A percentile compares a stretch with the other conserved stretches of the same genome.
phyloP scores from a whole-genome alignment of 2,888 invertebrate species.

The Drosophila putrida region DNA sequence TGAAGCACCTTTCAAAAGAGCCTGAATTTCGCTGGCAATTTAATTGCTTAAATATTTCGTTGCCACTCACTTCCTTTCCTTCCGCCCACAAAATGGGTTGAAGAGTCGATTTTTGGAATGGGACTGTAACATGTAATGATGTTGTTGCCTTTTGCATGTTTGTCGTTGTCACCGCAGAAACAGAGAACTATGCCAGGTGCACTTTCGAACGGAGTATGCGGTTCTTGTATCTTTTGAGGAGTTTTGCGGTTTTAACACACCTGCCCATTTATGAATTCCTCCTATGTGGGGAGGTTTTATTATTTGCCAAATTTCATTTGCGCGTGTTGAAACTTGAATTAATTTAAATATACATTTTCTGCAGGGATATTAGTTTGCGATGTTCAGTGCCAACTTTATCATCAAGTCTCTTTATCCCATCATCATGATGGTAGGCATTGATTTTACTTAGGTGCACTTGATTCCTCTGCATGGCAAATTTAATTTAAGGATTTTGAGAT shows the following conservation, averaged over 20 bases:
- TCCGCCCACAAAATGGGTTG: not conserved
- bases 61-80: conserved; percentile 31
- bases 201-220: conserved; percentile 25
- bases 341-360: not conserved
- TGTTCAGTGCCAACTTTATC: not conserved
- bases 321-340: not conserved
- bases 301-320: conserved; percentile 24
- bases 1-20: conserved; percentile 18
- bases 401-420: not conserved
- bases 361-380: not conserved
- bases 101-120: too few species aligned
- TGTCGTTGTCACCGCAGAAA: conserved; percentile 54
- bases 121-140: conserved; percentile 4
- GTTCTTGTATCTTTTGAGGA: conserved; percentile 50
- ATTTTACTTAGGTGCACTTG: not conserved
- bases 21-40: conserved; percentile 45
- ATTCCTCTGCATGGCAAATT: not conserved
- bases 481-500: conserved; percentile 13
- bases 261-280: not conserved
- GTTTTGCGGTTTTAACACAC: conserved; percentile 38
- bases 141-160: conserved; percentile 34
- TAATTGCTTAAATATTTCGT: conserved; percentile 60
- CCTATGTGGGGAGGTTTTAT: conserved; percentile 5
- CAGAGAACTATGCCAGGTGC: conserved; percentile 42
- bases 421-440: not conserved